Conservation (phyloP, 2,797 vertebrate species). For the Chelon labrosus region DNA sequence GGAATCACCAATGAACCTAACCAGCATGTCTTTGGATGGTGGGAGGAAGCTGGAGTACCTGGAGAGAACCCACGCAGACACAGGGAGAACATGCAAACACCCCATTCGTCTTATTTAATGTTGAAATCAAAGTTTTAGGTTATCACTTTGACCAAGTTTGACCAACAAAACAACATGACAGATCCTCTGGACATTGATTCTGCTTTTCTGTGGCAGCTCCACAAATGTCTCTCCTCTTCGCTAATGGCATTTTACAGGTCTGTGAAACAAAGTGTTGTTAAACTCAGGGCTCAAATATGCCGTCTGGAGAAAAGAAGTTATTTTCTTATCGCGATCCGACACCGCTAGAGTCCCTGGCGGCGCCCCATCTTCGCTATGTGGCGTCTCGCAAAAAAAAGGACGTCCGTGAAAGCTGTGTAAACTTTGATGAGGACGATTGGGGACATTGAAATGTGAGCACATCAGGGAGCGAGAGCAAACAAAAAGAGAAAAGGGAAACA, state of each 20-base stretch:
- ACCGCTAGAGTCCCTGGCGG: conserved; percentile 38
- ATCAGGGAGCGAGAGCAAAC: conserved; percentile 48
- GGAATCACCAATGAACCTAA: too few species aligned
- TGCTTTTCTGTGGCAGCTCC: too few species aligned
- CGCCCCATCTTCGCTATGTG: conserved; percentile 33
- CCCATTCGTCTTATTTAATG: too few species aligned
- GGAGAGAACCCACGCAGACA: too few species aligned
- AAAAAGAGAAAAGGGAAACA: conserved; percentile 10
- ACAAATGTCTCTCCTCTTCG: neutral
- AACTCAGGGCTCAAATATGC: neutral
- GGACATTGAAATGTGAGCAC: conserved; percentile 57
- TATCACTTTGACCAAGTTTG: too few species aligned
- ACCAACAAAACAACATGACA: too few species aligned
- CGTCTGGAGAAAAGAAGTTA: conserved; percentile 8
- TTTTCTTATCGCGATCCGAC: conserved; percentile 20
- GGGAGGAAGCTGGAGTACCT: too few species aligned
- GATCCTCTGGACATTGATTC: too few species aligned
- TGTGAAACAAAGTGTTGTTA: conserved; percentile 14
- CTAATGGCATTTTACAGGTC: conserved; percentile 10
- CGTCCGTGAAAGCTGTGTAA: conserved; percentile 64
- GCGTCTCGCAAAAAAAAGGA: conserved; percentile 48
- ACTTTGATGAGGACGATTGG: conserved; percentile 43
- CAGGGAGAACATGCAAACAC: too few species aligned
- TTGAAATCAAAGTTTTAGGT: too few species aligned
- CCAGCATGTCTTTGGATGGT: too few species aligned